A percentile compares a stretch with the other conserved stretches of the same genome.
phyloP scores from a whole-genome alignment of 2,888 invertebrate genomes.

The Sphecodes monilicornis region DNA sequence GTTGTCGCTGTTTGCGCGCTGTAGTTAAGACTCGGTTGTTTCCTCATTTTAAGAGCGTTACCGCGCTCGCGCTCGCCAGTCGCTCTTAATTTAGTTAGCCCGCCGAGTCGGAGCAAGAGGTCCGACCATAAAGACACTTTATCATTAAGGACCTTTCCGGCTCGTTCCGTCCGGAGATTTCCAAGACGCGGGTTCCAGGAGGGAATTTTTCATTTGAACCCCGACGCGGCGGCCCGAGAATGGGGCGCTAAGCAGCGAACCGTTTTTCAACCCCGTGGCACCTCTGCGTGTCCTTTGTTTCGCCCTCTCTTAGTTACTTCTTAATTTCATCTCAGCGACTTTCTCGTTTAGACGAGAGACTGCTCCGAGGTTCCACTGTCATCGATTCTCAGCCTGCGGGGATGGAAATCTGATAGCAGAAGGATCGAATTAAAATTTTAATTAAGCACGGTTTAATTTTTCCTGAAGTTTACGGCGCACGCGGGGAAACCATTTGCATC shows the following conservation, averaged over 20 bases:
- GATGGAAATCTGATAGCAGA: not conserved
- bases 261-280: slow-evolving; percentile 38
- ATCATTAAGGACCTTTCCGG: slow-evolving; percentile 49
- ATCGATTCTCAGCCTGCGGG: not conserved
- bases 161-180: slow-evolving; percentile 47
- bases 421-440: not conserved
- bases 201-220: slow-evolving; percentile 44
- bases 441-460: not conserved
- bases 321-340: slow-evolving; percentile 29
- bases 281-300: slow-evolving; percentile 17
- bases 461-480: not conserved
- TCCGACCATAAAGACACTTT: slow-evolving; percentile 47
- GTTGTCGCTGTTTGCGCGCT: slow-evolving; percentile 51
- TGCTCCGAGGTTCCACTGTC: not conserved
- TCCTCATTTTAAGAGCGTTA: slow-evolving; percentile 47
- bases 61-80: slow-evolving; percentile 17
- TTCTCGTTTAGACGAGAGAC: slow-evolving; percentile 9
- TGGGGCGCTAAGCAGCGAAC: slow-evolving; percentile 22
- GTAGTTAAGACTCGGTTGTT: slow-evolving; percentile 51
- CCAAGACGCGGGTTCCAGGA: not conserved
- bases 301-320: slow-evolving; percentile 21
- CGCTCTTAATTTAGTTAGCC: slow-evolving; percentile 57
- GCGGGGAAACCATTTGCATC: not conserved
- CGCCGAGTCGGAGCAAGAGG: slow-evolving; percentile 36
- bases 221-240: not conserved